Base-by-base conservation (phyloP, 2,113 vertebrate genomes). In the Sminthopsis crassicaudata region DNA sequence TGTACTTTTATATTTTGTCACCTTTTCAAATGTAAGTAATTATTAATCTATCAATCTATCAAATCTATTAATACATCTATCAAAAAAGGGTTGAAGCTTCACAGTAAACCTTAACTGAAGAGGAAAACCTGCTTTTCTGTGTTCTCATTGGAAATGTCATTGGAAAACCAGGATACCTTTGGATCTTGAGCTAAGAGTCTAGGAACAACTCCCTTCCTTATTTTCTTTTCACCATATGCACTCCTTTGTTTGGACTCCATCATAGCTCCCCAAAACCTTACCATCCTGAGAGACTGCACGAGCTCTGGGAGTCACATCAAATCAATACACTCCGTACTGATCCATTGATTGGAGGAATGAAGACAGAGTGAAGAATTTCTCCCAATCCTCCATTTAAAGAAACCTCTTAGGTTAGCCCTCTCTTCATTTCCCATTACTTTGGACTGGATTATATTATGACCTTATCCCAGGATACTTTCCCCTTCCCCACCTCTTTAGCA, bases 1-100 rank as follows among this genome's bases (percentile, higher is more conserved):
- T 55, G 10, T 50, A 48, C 93, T 90, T 91, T 8, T 60, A 30
- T 11, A 53, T 88, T 95, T 36, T 48, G 3, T 67, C 48, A 95
- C 2, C 36, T 10, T 93, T 88, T 89, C 16, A 94, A 94, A 91
- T 93, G 57, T 93, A 94, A 9, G 53, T 89, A 52, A 50, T 93
- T 92, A 16, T 27, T 96, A 76, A 89, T 53, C n/a, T n/a, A n/a
- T n/a, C n/a, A n/a, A n/a, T n/a, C n/a, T n/a, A n/a, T n/a, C n/a
- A n/a, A n/a, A n/a, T n/a, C n/a, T n/a, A n/a, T n/a, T n/a, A n/a
- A 12, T 55, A 89, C 23, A 26, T 36, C 84, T 60, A 76, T 95
- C 91, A 93, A 84, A 91, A 91, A 42, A 90, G 94, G 54, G 36
- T 92, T 27, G 50, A 36, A 1, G 36, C 92, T 96, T 67, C 57